A percentile compares a stretch with the other conserved stretches of the same genome.
Conservation (phyloP, 2,113 vertebrate species). For the Hydrochoerus hydrochaeris region DNA sequence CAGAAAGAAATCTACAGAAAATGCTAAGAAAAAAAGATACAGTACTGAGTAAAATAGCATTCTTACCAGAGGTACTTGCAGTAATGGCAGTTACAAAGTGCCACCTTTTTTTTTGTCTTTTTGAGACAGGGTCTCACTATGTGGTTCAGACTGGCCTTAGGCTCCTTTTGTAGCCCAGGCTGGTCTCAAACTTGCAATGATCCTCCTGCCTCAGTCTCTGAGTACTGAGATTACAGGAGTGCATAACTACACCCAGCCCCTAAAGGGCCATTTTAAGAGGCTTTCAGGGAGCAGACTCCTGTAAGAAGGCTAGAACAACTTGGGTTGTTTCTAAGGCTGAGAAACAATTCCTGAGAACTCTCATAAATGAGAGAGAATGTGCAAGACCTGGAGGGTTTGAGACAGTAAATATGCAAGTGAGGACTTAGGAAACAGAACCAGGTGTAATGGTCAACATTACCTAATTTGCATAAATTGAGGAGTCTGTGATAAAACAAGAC, state of each 20-base stretch:
- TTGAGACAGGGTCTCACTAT: no score
- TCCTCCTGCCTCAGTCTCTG: no score
- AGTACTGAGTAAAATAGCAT: background rate
- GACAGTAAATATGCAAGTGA: background rate
- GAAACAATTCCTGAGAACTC: slow-evolving; percentile 3
- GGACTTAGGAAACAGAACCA: background rate
- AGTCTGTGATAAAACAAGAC: slow-evolving; percentile 12
- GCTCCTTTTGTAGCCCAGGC: no score
- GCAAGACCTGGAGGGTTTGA: background rate
- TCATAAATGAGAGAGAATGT: slow-evolving; percentile 3
- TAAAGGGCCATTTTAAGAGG: background rate
- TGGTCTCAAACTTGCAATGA: no score
- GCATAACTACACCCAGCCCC: background rate
- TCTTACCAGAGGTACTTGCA: background rate
- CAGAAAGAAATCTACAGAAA: background rate
- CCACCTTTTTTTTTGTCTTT: background rate
- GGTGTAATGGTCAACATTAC: background rate
- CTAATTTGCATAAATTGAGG: background rate
- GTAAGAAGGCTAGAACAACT: background rate
- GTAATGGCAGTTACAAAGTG: background rate
- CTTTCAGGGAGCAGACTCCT: background rate
- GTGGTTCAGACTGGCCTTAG: no score
- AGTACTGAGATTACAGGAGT: no score
- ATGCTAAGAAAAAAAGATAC: background rate
- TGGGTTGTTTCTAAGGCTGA: slow-evolving; percentile 41